A percentile compares a stretch with the other conserved stretches of the same genome.
Evolutionary conservation across 2,797 vertebrate genomes (phyloP).

Genomic region (Crypturellus tataupa): DNA sequence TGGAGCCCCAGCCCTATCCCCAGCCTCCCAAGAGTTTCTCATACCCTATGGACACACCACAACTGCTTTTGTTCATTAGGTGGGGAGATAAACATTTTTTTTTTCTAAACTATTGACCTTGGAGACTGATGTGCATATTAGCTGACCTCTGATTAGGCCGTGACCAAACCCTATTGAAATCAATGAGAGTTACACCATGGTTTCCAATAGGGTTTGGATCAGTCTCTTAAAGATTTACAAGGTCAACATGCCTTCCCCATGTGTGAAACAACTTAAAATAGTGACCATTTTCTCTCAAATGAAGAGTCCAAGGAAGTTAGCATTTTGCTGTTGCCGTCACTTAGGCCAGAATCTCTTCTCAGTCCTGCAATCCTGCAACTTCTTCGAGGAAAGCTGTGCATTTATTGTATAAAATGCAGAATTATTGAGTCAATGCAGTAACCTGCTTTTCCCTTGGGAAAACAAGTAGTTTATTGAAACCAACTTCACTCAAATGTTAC

Average conservation of each 20-base stretch:
- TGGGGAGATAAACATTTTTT: background rate
- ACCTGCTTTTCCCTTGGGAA: constrained; percentile 15
- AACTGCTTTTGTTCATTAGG: background rate
- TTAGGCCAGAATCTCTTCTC: background rate
- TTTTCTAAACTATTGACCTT: background rate
- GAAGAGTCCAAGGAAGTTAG: background rate
- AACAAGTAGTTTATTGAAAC: constrained; percentile 15
- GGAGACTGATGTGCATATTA: background rate
- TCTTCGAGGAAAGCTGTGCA: background rate
- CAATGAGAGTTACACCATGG: background rate
- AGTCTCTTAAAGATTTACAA: background rate
- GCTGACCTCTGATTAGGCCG: background rate
- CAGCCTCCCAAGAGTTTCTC: background rate
- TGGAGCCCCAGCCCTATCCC: background rate
- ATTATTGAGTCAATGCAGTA: background rate
- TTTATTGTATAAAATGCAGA: background rate
- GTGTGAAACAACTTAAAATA: background rate
- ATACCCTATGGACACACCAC: background rate
- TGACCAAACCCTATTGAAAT: background rate
- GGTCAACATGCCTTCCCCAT: background rate
- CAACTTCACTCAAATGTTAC: background rate
- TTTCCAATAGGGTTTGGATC: background rate
- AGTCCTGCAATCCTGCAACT: background rate
- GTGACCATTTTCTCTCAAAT: background rate
- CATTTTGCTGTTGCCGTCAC: background rate